Conservation (phyloP, 2,113 vertebrate genomes). For the Perca schrenkii region DNA sequence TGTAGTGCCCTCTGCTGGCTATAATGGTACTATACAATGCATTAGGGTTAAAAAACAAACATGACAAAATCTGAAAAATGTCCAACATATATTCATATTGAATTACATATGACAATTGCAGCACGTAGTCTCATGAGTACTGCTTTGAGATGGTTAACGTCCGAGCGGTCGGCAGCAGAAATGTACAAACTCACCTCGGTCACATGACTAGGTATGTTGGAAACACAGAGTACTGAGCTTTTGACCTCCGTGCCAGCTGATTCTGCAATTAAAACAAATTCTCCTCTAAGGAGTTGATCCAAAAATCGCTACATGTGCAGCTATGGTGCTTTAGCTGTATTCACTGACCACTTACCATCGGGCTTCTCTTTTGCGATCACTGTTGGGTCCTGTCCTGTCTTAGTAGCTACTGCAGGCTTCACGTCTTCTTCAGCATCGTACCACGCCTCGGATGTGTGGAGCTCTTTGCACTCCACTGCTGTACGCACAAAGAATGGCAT, state of each 20-base stretch:
- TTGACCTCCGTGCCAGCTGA: neutral
- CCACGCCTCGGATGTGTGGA: constrained; percentile 67
- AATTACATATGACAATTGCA: neutral
- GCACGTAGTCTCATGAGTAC: neutral
- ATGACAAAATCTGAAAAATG: neutral
- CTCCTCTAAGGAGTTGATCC: neutral
- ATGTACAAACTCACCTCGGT: constrained; percentile 67
- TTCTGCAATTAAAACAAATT: constrained; percentile 32
- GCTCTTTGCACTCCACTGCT: constrained; percentile 42
- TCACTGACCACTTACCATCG: neutral
- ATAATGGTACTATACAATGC: neutral
- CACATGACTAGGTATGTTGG: constrained; percentile 52
- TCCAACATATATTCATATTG: neutral
- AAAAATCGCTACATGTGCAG: neutral
- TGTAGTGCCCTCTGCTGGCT: constrained; percentile 57
- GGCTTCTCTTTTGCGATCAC: neutral
- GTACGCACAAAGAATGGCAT: neutral
- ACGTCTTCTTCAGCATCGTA: constrained; percentile 80
- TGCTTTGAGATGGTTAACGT: neutral
- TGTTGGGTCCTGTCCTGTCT: neutral
- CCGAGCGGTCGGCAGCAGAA: neutral
- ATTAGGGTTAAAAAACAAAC: too few species aligned
- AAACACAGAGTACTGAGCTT: constrained; percentile 45
- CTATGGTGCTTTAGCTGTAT: neutral
- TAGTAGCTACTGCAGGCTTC: neutral